Evolutionary conservation across 2,888 invertebrate species (phyloP).

Genomic region (Torymus aiolomorphi): DNA sequence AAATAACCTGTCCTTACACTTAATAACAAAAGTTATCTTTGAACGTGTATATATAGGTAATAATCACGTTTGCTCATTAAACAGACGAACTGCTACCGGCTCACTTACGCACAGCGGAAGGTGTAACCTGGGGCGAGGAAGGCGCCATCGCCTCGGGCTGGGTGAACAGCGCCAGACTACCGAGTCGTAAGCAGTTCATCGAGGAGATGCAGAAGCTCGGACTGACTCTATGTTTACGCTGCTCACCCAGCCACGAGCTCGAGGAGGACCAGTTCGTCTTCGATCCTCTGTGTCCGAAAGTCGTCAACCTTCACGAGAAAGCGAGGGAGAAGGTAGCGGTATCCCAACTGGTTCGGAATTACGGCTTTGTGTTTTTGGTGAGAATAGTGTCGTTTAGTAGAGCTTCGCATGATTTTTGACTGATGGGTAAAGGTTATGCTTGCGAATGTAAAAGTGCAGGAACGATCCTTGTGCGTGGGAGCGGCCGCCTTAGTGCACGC

Average conservation of each 20-base stretch:
- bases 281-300: constrained; percentile 80
- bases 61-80: not conserved
- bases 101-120: constrained; percentile 83
- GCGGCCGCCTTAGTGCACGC: constrained; percentile 86
- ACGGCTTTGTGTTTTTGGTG: constrained; percentile 80
- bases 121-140: constrained; percentile 78
- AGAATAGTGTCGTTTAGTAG: constrained; percentile 18
- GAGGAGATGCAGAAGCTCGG: constrained; percentile 75
- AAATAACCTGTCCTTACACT: too few relatives aligned
- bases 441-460: constrained; percentile 76
- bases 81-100: constrained; percentile 83
- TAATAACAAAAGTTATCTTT: too few relatives aligned
- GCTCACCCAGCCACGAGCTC: constrained; percentile 59
- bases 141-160: constrained; percentile 84
- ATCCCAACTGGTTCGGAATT: constrained; percentile 78
- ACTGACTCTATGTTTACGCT: constrained; percentile 76
- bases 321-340: constrained; percentile 78
- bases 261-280: constrained; percentile 77
- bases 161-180: constrained; percentile 85
- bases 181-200: constrained; percentile 77
- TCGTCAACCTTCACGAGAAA: constrained; percentile 79
- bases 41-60: not conserved
- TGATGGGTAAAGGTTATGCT: too few relatives aligned
- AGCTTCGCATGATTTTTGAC: not conserved
- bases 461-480: constrained; percentile 87